Evolutionary conservation across 2,888 invertebrate species (phyloP).

Genomic region (Lamellibrachia satsuma): DNA sequence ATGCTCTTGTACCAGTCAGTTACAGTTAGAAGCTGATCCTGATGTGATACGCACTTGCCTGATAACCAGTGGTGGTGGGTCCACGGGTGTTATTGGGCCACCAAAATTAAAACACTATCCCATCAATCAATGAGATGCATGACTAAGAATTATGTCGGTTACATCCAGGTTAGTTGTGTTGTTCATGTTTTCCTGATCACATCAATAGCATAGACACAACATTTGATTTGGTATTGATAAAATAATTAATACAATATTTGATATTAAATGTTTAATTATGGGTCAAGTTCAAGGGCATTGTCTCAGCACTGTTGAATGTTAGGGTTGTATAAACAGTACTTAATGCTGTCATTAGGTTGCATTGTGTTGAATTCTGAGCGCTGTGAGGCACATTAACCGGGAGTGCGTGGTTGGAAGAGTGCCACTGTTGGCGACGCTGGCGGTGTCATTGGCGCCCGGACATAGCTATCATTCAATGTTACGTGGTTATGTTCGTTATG

Average conservation of each 20-base stretch:
- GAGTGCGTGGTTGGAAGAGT: slow-evolving; percentile 3
- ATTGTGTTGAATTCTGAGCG: background rate
- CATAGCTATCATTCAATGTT: background rate
- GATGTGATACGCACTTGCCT: too few relatives aligned
- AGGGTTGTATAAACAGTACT: background rate
- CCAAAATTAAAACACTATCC: too few relatives aligned
- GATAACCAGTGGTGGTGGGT: too few relatives aligned
- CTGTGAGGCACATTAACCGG: background rate
- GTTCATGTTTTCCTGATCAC: background rate
- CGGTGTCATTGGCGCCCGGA: background rate
- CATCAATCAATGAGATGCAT: too few relatives aligned
- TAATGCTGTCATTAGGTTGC: background rate
- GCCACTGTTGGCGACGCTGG: background rate
- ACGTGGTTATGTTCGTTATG: background rate
- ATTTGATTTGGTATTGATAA: too few relatives aligned
- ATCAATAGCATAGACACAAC: too few relatives aligned
- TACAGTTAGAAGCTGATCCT: too few relatives aligned
- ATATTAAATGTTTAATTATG: too few relatives aligned
- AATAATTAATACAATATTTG: too few relatives aligned
- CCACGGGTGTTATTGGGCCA: too few relatives aligned
- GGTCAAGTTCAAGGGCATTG: background rate
- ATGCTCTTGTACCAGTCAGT: too few relatives aligned
- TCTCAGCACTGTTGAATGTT: background rate
- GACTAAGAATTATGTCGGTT: background rate
- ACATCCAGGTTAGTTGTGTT: background rate